Conservation (phyloP, 1,140 invertebrate genomes). For the Drosophila oshimai region DNA sequence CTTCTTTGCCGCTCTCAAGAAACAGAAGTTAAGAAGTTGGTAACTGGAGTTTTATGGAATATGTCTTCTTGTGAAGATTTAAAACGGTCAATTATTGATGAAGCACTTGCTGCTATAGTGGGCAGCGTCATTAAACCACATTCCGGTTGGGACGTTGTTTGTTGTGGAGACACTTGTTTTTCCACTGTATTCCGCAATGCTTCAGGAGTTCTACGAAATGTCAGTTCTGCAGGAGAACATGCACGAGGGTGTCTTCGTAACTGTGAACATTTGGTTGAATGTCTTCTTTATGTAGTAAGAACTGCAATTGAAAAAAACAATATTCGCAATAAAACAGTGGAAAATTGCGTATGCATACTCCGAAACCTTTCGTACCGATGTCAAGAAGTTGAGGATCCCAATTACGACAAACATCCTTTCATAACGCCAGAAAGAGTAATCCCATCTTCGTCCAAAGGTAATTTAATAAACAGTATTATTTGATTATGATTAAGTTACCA, state of each 20-base stretch:
- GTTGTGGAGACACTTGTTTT: constrained; percentile 94
- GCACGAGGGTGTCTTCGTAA: constrained; percentile 96
- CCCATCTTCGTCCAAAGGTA: constrained; percentile 84
- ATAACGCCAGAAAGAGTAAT: constrained; percentile 84
- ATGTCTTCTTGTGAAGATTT: constrained; percentile 98
- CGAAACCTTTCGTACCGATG: constrained; percentile 97
- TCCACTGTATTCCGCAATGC: constrained; percentile 98
- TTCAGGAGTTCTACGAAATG: constrained; percentile 97
- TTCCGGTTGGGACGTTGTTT: constrained; percentile 95
- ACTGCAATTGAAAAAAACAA: constrained; percentile 95
- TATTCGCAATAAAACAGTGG: constrained; percentile 99
- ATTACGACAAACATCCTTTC: constrained; percentile 95
- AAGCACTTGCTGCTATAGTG: constrained; percentile 94
- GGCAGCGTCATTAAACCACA: constrained; percentile 97
- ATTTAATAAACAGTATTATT: background rate
- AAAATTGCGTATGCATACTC: constrained; percentile 98
- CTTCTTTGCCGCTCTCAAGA: constrained; percentile 94
- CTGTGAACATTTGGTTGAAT: constrained; percentile 96
- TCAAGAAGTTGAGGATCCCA: constrained; percentile 98
- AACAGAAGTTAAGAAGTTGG: constrained; percentile 97
- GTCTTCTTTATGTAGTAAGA: constrained; percentile 94
- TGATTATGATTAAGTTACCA: too few relatives aligned
- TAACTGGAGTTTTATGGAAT: constrained; percentile 99
- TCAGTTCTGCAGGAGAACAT: constrained; percentile 97
- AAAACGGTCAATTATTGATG: constrained; percentile 97